Conservation (phyloP, 2,113 vertebrate species). For the Heterochromis multidens region DNA sequence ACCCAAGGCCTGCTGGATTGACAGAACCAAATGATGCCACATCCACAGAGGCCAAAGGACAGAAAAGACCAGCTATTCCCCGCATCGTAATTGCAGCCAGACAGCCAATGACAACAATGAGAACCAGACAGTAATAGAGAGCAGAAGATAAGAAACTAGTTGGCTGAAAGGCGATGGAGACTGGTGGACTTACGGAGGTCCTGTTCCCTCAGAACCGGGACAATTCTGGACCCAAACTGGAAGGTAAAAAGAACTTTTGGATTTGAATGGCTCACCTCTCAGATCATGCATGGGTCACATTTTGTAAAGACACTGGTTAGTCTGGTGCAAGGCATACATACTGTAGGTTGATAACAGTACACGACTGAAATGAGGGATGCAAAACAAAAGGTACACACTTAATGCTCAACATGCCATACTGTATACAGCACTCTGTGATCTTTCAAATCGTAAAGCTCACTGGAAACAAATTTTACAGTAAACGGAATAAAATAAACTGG, state of each 20-base stretch:
- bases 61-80: constrained; percentile 62
- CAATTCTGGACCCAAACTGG: constrained; percentile 94
- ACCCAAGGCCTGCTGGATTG: constrained; percentile 58
- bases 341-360: constrained; percentile 3
- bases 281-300: constrained; percentile 67
- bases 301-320: constrained; percentile 67
- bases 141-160: constrained; percentile 47
- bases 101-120: constrained; percentile 71
- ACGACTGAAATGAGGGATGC: constrained; percentile 39
- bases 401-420: constrained; percentile 61
- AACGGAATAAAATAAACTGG: not conserved
- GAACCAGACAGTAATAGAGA: constrained; percentile 47
- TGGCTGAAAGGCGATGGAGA: constrained; percentile 65
- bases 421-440: not conserved
- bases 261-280: constrained; percentile 75
- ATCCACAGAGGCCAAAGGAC: constrained; percentile 56
- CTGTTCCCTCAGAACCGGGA: constrained; percentile 92
- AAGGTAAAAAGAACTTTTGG: constrained; percentile 90
- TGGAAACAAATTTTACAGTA: not conserved
- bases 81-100: constrained; percentile 58
- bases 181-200: constrained; percentile 88
- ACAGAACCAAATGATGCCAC: constrained; percentile 36
- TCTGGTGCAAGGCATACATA: constrained; percentile 59
- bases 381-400: constrained; percentile 9
- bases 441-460: not conserved